Base-by-base conservation (phyloP, 2,113 vertebrate genomes). In the Nothocercus julius region DNA sequence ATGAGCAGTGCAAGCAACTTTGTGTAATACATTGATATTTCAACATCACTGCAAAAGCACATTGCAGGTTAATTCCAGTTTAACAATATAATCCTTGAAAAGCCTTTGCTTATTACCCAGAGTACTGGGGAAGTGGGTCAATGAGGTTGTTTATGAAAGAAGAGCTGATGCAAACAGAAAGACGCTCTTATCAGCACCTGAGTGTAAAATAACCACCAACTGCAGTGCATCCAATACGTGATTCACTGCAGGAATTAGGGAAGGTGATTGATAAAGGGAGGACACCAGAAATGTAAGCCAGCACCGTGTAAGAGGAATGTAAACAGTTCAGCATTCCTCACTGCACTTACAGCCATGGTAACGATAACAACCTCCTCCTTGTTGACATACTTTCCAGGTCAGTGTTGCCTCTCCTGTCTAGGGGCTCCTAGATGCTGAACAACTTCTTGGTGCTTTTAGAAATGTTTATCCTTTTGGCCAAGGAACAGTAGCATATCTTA, bases 271-370 rank as follows among this genome's bases (percentile, higher is more conserved):
- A 89, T 93, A 95, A 96, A 63, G 51, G 19, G n/a, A 90, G 56
- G 69, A 72, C n/a, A 83, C n/a, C 59, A 95, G 61, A 74, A 92
- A 78, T 68, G 79, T 88, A 88, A 96, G 79, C 82, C 91, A 68
- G 22, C 72, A 87, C 49, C 56, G 47, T 38, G 45, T 34, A 79
- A 80, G 85, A 95, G 62, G 93, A 95, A 97, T 93, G 94, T 92
- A 95, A 91, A 94, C 85, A 95, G 32, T 81, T 83, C 68, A 64
- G 34, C 91, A 90, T 95, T 95, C 95, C 79, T 94, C 11, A 73
- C 54, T 70, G 32, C 59, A 61, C 62, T 96, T 86, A 90, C 82
- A 61, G 17, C 79, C 82, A 83, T 53, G 38, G 87, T 77, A 94
- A 95, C 0, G 2, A 81, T 85, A 95, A 91, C 67, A 92, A 63